phyloP scores from a whole-genome alignment of 2,888 invertebrate genomes.

The Zygothrica quintamaculata region DNA sequence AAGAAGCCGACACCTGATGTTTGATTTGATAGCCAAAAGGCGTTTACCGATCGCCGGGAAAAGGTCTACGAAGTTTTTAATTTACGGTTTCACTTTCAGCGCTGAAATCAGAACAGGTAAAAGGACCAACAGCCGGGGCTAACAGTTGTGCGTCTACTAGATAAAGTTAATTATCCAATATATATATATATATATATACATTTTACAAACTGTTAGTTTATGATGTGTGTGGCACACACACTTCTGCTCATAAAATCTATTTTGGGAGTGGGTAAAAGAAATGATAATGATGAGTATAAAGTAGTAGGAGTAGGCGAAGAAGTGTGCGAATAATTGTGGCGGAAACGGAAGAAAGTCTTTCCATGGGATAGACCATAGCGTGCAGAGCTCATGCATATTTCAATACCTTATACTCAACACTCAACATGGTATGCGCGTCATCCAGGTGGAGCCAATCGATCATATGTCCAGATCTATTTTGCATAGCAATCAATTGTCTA shows the following conservation, averaged over 20 bases:
- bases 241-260: slow-evolving; percentile 57
- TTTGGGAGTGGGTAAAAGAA: not conserved
- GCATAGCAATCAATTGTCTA: slow-evolving; percentile 50
- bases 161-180: slow-evolving; percentile 73
- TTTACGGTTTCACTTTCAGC: slow-evolving; percentile 82
- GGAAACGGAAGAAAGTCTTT: slow-evolving; percentile 81
- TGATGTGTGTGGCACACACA: slow-evolving; percentile 69
- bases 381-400: slow-evolving; percentile 65
- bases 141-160: slow-evolving; percentile 63
- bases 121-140: slow-evolving; percentile 41
- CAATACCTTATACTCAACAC: slow-evolving; percentile 36
- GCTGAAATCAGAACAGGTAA: slow-evolving; percentile 82
- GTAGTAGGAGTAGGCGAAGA: not conserved
- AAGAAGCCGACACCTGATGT: slow-evolving; percentile 80
- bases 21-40: slow-evolving; percentile 66
- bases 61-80: slow-evolving; percentile 30
- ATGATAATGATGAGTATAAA: slow-evolving; percentile 1
- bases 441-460: slow-evolving; percentile 42
- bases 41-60: slow-evolving; percentile 27
- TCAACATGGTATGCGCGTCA: slow-evolving; percentile 62
- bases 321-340: slow-evolving; percentile 23
- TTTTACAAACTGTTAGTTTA: slow-evolving; percentile 82
- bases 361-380: slow-evolving; percentile 19
- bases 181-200: slow-evolving; percentile 15
- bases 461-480: slow-evolving; percentile 39